Percentiles rank a stretch among this genome's conserved stretches.
Evolutionary conservation across 2,113 vertebrate genomes (phyloP).

Genomic region (Piaya cayana): DNA sequence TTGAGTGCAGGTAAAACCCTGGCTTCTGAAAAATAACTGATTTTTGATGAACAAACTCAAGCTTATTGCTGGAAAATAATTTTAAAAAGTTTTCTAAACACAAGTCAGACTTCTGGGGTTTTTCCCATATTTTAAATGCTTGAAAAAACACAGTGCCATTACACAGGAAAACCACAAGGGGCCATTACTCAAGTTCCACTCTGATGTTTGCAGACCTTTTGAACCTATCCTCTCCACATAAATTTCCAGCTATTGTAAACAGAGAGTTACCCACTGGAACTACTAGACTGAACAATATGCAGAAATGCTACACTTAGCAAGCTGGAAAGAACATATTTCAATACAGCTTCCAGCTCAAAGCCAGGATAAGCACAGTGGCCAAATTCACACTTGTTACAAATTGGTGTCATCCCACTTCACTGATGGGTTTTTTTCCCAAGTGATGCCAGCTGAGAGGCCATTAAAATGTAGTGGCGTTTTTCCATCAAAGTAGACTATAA

Average conservation of each 20-base stretch:
- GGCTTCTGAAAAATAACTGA: not conserved
- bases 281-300: not conserved
- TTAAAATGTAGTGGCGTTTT: not conserved
- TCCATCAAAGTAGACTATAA: not conserved
- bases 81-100: not conserved
- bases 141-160: not conserved
- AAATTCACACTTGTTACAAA: not conserved
- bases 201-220: not conserved
- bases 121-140: not conserved
- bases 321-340: not conserved
- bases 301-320: not conserved
- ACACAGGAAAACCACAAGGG: conserved; percentile 20
- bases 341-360: not conserved
- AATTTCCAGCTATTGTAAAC: not conserved
- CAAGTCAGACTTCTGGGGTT: not conserved
- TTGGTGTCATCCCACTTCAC: not conserved
- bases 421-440: not conserved
- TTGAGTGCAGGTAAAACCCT: too few species aligned
- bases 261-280: not conserved
- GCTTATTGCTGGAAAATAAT: not conserved
- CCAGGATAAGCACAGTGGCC: not conserved
- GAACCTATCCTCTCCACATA: not conserved
- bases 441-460: not conserved
- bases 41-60: not conserved
- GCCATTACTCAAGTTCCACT: conserved; percentile 1